A percentile compares a stretch with the other conserved stretches of the same genome.
These are phyloP conservation scores for Drosophila nebulosa DNA, from an alignment of 1,140 invertebrate species.

Conservation along the genomic window DNA sequence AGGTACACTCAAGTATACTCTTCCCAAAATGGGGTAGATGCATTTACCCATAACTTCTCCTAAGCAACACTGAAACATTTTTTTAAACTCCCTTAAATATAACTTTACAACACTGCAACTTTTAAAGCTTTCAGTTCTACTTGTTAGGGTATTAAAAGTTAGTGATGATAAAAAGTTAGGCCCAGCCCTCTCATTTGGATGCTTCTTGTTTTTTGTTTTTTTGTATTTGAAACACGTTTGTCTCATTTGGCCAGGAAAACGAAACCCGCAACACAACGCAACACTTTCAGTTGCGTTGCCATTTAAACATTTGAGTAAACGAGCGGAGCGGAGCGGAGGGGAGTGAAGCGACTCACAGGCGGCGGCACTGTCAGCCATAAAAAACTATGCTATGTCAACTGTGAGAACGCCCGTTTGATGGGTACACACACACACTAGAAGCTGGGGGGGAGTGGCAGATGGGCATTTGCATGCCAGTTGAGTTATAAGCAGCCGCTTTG, in stretches of 20 bases:
- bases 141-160: too few species aligned
- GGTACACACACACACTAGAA: background rate
- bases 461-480: slow-evolving; percentile 7
- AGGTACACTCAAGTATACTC: background rate
- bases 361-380: slow-evolving; percentile 18
- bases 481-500: slow-evolving; percentile 5
- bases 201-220: too few species aligned
- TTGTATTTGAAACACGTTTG: slow-evolving; percentile 73
- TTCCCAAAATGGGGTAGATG: too few species aligned
- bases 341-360: slow-evolving; percentile 22
- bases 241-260: slow-evolving; percentile 69
- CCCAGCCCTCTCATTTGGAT: slow-evolving; percentile 22
- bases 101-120: too few species aligned
- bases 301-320: slow-evolving; percentile 45
- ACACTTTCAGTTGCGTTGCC: slow-evolving; percentile 66
- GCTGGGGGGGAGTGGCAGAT: background rate
- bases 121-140: too few species aligned
- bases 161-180: background rate
- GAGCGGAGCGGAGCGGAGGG: slow-evolving; percentile 8
- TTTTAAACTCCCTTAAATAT: too few species aligned
- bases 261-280: slow-evolving; percentile 32
- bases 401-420: background rate
- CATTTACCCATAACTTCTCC: too few species aligned
- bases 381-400: slow-evolving; percentile 8
- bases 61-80: too few species aligned